These are phyloP conservation scores for Prenolepis imparis DNA, from an alignment of 2,888 invertebrate genomes.

Conservation along the genomic window DNA sequence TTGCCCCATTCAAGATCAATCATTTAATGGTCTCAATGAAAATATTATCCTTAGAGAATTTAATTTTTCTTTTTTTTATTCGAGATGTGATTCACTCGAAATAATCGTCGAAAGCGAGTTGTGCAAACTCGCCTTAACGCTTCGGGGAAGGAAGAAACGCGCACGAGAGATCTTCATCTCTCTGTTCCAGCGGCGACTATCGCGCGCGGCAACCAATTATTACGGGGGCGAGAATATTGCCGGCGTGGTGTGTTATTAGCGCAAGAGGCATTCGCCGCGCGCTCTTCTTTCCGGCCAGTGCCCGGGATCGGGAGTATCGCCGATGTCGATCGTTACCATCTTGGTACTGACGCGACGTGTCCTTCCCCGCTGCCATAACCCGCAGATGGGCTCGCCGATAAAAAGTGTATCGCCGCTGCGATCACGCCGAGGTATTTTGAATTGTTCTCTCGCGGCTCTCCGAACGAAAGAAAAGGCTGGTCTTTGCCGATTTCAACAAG, in stretches of 20 bases:
- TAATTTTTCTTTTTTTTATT: neutral
- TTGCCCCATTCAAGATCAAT: neutral
- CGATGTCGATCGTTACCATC: constrained; percentile 69
- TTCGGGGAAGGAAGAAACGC: constrained; percentile 58
- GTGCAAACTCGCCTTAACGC: constrained; percentile 49
- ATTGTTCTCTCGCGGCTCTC: constrained; percentile 50
- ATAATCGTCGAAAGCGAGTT: constrained; percentile 11
- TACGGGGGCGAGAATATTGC: constrained; percentile 77
- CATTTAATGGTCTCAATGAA: neutral
- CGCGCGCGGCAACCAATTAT: constrained; percentile 75
- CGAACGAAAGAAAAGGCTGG: constrained; percentile 11
- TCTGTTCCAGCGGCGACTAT: constrained; percentile 62
- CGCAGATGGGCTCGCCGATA: constrained; percentile 51
- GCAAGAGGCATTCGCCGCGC: constrained; percentile 68
- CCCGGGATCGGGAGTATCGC: constrained; percentile 69
- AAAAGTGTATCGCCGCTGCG: constrained; percentile 51
- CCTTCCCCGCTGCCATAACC: constrained; percentile 48
- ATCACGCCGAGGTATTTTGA: constrained; percentile 36
- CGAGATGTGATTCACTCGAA: neutral
- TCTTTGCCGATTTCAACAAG: constrained; percentile 39
- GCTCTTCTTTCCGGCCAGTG: constrained; percentile 68
- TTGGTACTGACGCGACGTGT: constrained; percentile 55
- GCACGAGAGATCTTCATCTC: constrained; percentile 73
- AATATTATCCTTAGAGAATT: neutral
- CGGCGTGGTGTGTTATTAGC: constrained; percentile 73